Base-by-base conservation (phyloP, 2,888 invertebrate species). In the Lumbricus terrestris region DNA sequence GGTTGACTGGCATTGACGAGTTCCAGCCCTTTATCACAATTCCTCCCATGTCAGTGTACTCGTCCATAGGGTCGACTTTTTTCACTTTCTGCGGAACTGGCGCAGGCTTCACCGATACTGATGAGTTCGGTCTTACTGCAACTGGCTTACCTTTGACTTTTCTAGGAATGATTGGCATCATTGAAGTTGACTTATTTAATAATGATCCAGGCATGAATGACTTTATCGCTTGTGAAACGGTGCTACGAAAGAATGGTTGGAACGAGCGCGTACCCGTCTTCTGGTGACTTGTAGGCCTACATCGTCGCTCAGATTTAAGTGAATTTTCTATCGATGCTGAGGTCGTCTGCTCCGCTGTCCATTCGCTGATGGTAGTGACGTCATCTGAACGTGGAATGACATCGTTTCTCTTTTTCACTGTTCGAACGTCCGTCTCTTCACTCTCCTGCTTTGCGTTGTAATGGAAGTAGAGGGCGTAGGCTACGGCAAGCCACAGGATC, bases 1-100 rank as follows among this genome's bases (percentile, higher is more conserved):
- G 93, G 89, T 94, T 93, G 1, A 92, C 92, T 34, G 37, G 35
- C 35, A 15, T 35, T 6, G 85, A 85, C 23, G 35, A 4, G 35
- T 37, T 85, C 8, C 6, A 18, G 0, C 8, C 18, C 35, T 37
- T 85, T 34, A 37, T 34, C 23, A 34, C 85, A 35, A 85, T 85
- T 37, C 85, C 85, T 1, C 85, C 85, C 85, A 85, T 85, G 23
- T 85, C 37, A 35, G 35, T 34, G 34, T 85, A 85, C 23, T 85
- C 85, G 35, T 85, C 85, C 35, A 85, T 85, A 2, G 15, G 1
- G 85, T 23, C n/a, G n/a, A n/a, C 34, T 85, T 35, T 35, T 20
- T 29, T n/a, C 69, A 11, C 13, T 47, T 47, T 69, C n/a, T 11
- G 29, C n/a, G 69, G 69, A 69, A 69, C 69, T 69, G 69, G 69